Base-by-base conservation (phyloP, 1,140 invertebrate species). In the Reticulitermes speratus region DNA sequence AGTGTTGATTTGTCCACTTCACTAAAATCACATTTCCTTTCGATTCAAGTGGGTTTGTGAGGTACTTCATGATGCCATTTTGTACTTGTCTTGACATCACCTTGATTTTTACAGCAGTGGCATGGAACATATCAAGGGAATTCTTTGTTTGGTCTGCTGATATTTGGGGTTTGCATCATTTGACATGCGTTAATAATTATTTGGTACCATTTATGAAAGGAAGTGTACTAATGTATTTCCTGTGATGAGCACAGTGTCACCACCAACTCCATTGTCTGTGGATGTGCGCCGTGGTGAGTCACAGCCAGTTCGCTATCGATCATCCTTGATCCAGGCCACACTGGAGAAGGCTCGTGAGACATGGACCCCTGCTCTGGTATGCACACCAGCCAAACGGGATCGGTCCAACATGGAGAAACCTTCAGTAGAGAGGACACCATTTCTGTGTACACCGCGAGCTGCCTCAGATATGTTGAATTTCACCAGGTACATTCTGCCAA, bases 221-320 rank as follows among this genome's bases (percentile, higher is more conserved):
- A 48, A 48, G 48, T 48, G 2, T 48, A 16, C 11, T 55, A 55
- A 16, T 55, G 52, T 55, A 55, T 55, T 55, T 21, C 14, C 19
- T 48, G 48, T 48, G 14, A 55, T 55, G 52, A 55, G 14, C 25
- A 44, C 87, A 90, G 89, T 90, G 59, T 85, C 84, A 82, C 87
- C 88, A 38, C 90, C 90, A 23, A 88, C 88, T 38, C 91, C 91
- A 19, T 87, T 91, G 87, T 92, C 91, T 19, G 90, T 90, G 6
- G 88, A 88, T n/a, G 88, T 91, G 6, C 89, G 89, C 16, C 88
- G 88, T n/a, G 86, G 85, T 5, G 59, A 84, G 2, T 82, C 38
- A 25, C 69, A 87, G 52, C 38, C 83, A 55, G 75, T 55, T 38
- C 83, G 52, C 81, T 75, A 38, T 38, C 75, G 44, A 25, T 88